These are phyloP conservation scores for Luperina nickerlii DNA, from an alignment of 2,888 invertebrate genomes.

Conservation along the genomic window DNA sequence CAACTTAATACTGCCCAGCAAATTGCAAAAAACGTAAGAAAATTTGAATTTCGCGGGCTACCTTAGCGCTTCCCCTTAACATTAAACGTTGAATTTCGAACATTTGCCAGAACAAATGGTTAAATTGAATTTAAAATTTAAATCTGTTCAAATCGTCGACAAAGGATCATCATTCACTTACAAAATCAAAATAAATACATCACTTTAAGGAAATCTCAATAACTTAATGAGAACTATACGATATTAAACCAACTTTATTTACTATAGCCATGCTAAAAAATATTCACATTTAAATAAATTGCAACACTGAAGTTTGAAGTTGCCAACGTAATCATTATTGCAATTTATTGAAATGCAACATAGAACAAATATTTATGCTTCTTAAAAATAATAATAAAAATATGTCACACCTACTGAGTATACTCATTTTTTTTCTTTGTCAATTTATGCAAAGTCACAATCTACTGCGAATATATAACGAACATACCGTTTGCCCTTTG, in stretches of 20 bases:
- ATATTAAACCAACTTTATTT: slow-evolving; percentile 43
- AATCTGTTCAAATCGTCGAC: slow-evolving; percentile 12
- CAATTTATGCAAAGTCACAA: slow-evolving; percentile 42
- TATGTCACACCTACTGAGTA: slow-evolving; percentile 70
- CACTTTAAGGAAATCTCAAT: slow-evolving; percentile 46
- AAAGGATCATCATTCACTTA: slow-evolving; percentile 32
- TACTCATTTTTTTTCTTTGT: slow-evolving; percentile 55
- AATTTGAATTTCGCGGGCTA: too few relatives aligned
- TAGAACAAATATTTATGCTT: slow-evolving; percentile 39
- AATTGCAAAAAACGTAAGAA: too few relatives aligned
- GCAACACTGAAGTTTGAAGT: slow-evolving; percentile 46
- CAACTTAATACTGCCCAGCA: too few relatives aligned
- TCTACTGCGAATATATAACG: slow-evolving; percentile 18
- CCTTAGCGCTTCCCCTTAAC: too few relatives aligned
- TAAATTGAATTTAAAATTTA: background rate
- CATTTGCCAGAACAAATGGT: background rate
- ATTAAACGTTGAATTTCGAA: slow-evolving; percentile 6
- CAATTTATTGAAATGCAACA: slow-evolving; percentile 53
- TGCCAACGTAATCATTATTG: slow-evolving; percentile 24
- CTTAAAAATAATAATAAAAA: slow-evolving; percentile 60
- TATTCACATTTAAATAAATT: slow-evolving; percentile 48
- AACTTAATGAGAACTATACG: slow-evolving; percentile 57
- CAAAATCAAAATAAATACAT: slow-evolving; percentile 58
- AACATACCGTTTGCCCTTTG: slow-evolving; percentile 36
- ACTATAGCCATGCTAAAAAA: slow-evolving; percentile 54